Evolutionary conservation across 2,797 vertebrate species (phyloP).

Genomic region (Spondyliosoma cantharus): DNA sequence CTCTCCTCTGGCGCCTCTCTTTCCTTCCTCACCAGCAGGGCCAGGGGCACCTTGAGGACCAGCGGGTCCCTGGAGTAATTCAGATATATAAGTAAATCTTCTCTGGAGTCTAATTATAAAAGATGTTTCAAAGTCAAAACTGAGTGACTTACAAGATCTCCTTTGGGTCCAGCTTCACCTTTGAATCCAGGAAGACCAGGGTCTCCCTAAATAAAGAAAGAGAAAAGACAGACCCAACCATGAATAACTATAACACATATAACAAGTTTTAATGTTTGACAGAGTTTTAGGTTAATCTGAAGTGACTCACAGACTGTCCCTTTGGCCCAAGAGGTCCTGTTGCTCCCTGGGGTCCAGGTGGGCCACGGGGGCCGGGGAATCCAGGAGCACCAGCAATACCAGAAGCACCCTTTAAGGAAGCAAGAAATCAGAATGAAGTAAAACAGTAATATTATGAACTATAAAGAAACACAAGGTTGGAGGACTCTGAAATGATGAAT

Average conservation of each 20-base stretch:
- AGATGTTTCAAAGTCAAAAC: neutral
- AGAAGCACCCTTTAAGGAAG: conserved; percentile 86
- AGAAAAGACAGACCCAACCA: conserved; percentile 19
- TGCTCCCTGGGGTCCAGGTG: conserved; percentile 96
- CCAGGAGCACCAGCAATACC: conserved; percentile 98
- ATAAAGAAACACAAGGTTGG: neutral
- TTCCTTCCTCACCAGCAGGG: conserved; percentile 94
- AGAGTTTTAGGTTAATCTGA: conserved; percentile 5
- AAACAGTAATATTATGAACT: conserved; percentile 7
- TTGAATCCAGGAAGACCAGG: conserved; percentile 95
- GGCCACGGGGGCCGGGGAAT: conserved; percentile 96
- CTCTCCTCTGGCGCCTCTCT: conserved; percentile 95
- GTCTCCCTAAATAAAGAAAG: conserved; percentile 86
- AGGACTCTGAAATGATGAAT: neutral
- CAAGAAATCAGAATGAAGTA: conserved; percentile 36
- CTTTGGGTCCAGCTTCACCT: conserved; percentile 95
- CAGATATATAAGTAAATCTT: conserved; percentile 24
- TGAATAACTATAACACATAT: conserved; percentile 4
- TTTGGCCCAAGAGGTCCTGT: conserved; percentile 96
- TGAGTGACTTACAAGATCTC: conserved; percentile 90
- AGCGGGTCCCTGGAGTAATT: conserved; percentile 85
- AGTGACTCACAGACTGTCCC: conserved; percentile 90
- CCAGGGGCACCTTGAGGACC: conserved; percentile 93
- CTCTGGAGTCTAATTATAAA: neutral
- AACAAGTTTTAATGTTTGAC: neutral